These are phyloP conservation scores for Channa striata DNA, from an alignment of 2,797 vertebrate genomes.

Conservation along the genomic window DNA sequence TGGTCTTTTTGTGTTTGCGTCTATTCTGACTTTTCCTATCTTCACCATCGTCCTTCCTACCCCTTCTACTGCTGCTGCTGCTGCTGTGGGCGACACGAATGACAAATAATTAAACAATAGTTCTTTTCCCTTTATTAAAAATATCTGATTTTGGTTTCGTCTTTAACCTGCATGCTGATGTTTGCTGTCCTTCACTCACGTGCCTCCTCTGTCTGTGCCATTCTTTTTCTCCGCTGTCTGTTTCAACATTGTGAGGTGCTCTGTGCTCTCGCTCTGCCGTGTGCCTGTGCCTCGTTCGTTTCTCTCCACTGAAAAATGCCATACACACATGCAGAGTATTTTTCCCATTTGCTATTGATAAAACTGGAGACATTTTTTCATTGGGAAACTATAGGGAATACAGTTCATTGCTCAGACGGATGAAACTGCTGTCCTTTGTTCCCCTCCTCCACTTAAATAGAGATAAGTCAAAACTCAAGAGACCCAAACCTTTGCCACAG, in stretches of 20 bases:
- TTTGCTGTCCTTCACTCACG: conserved; percentile 74
- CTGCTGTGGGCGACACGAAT: conserved; percentile 25
- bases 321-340: conserved; percentile 18
- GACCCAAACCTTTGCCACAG: conserved; percentile 33
- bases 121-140: neutral
- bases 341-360: conserved; percentile 27
- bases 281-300: conserved; percentile 83
- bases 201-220: conserved; percentile 84
- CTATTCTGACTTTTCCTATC: conserved; percentile 87
- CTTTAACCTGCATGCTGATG: conserved; percentile 50
- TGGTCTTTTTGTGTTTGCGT: conserved; percentile 89
- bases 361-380: conserved; percentile 23
- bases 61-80: conserved; percentile 80
- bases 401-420: conserved; percentile 11
- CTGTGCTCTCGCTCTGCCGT: conserved; percentile 75
- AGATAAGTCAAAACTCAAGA: conserved; percentile 45
- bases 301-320: conserved; percentile 81
- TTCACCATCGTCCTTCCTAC: conserved; percentile 80
- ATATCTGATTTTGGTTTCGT: conserved; percentile 11
- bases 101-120: conserved; percentile 14
- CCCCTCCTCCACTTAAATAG: conserved; percentile 11
- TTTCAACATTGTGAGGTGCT: conserved; percentile 67
- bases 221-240: conserved; percentile 83
- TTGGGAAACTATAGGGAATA: conserved; percentile 13
- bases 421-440: conserved; percentile 19